phyloP scores from a whole-genome alignment of 2,888 invertebrate species.

The Elgonia sp. region DNA sequence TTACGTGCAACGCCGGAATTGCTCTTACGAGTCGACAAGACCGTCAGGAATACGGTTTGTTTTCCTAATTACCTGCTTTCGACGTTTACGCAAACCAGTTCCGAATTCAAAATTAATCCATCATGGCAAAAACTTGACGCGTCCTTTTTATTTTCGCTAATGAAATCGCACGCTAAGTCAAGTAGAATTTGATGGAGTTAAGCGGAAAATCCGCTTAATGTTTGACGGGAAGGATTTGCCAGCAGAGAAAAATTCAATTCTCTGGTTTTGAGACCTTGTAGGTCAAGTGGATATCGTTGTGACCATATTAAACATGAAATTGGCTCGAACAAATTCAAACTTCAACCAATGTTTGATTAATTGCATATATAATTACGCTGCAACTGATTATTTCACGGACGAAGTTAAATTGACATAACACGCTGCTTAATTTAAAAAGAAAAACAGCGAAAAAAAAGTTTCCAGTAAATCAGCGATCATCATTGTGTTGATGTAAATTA shows the following conservation, averaged over 20 bases:
- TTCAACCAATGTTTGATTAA: background rate
- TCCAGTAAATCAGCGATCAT: background rate
- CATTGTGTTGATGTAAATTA: conserved; percentile 19
- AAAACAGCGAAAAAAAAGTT: background rate
- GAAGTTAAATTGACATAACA: conserved; percentile 24
- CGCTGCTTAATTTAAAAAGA: conserved; percentile 9
- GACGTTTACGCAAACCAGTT: conserved; percentile 42
- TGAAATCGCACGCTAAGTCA: conserved; percentile 23
- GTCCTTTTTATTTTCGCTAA: conserved; percentile 40
- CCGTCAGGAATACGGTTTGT: conserved; percentile 59
- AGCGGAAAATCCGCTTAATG: conserved; percentile 51
- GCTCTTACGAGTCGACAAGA: conserved; percentile 60
- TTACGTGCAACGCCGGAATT: conserved; percentile 65
- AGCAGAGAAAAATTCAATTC: background rate
- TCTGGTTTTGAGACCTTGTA: conserved; percentile 5
- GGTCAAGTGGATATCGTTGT: conserved; percentile 52
- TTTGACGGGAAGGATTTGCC: conserved; percentile 38
- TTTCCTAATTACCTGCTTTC: conserved; percentile 64
- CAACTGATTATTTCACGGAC: conserved; percentile 1
- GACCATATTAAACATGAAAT: conserved; percentile 45
- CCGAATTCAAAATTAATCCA: conserved; percentile 54
- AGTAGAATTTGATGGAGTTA: conserved; percentile 39
- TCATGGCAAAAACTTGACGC: conserved; percentile 36
- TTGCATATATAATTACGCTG: conserved; percentile 25
- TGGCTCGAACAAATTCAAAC: conserved; percentile 29